Conservation (phyloP, 2,113 vertebrate genomes). For the Chaetodon trifascialis region DNA sequence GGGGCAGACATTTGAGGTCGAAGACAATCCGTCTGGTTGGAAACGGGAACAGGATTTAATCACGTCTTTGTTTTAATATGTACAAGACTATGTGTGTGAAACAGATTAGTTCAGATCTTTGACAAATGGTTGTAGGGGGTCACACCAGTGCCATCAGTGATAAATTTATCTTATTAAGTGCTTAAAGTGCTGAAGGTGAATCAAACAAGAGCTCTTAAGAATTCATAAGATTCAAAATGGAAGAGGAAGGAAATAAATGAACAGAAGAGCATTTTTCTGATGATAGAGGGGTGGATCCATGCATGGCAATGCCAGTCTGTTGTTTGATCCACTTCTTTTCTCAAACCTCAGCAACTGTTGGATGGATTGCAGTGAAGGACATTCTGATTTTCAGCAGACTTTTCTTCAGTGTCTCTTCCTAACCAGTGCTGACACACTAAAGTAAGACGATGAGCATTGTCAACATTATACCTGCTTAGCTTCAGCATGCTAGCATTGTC, state of each 20-base stretch:
- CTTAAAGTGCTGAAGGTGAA: slow-evolving; percentile 55
- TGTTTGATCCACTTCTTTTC: background rate
- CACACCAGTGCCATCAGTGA: background rate
- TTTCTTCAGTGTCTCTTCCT: no score
- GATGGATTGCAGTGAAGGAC: background rate
- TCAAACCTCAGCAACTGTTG: background rate
- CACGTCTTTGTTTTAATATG: slow-evolving; percentile 43
- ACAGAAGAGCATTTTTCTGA: background rate
- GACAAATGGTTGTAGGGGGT: slow-evolving; percentile 47
- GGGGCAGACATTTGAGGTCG: slow-evolving; percentile 26
- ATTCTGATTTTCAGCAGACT: no score
- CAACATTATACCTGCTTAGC: background rate
- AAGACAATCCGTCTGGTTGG: slow-evolving; percentile 39
- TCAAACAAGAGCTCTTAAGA: slow-evolving; percentile 28
- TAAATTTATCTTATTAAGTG: slow-evolving; percentile 50
- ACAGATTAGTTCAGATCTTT: slow-evolving; percentile 37
- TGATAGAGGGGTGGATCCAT: background rate
- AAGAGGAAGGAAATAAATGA: slow-evolving; percentile 5
- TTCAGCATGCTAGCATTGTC: background rate
- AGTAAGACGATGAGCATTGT: background rate
- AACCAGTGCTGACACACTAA: no score
- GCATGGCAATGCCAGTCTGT: background rate
- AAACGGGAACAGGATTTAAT: slow-evolving; percentile 54
- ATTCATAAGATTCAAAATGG: slow-evolving; percentile 25
- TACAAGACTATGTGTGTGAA: slow-evolving; percentile 28